Base-by-base conservation (phyloP, 1,140 invertebrate species). In the Neodiprion virginianus region DNA sequence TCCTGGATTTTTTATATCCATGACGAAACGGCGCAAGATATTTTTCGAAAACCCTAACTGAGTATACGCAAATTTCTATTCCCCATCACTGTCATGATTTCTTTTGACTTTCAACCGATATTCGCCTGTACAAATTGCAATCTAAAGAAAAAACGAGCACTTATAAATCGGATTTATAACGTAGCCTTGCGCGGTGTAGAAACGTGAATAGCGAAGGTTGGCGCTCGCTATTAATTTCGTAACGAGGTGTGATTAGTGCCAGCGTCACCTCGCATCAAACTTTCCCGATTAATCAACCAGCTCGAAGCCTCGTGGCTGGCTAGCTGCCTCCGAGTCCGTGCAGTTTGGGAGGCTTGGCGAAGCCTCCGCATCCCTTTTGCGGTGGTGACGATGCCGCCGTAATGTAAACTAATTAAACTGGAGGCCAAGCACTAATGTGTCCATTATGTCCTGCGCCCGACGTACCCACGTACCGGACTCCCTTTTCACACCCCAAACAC, bases 391-490 rank as follows among this genome's bases (percentile, higher is more conserved):
- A 85, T 82, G 82, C 83, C 78, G 78, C 81, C 80, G 80, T 87
- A 85, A 87, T 87, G 85, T 87, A 85, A 87, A 87, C 85, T 87
- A 87, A 87, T 87, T 87, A 86, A 87, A 87, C 83, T 77, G 80
- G 83, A 85, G 83, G 81, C 83, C 80, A 80, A 78, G 81, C 79
- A 82, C 83, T 86, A 86, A 86, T 86, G 85, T 82, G 81, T 86
- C 85, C 85, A 86, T 86, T 86, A 86, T 83, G 82, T 81, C 77
- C 49, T 61, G 69, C 75, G 72, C 69, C 74, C 69, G 67, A 53
- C 73, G 21, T 40, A 66, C 65, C 71, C 21, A 21, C 14, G 21
- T 11, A 69, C 75, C 66, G 76, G 76, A 74, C 72, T 40, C 28
- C 28, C 28, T 40, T 40, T 40, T 40, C 28, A 40, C 28, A 40